Evolutionary conservation across 30 jellyfish, hydroid and myxozoan genomes (phyloP).

Genomic region (Rhopilema esculentum): DNA sequence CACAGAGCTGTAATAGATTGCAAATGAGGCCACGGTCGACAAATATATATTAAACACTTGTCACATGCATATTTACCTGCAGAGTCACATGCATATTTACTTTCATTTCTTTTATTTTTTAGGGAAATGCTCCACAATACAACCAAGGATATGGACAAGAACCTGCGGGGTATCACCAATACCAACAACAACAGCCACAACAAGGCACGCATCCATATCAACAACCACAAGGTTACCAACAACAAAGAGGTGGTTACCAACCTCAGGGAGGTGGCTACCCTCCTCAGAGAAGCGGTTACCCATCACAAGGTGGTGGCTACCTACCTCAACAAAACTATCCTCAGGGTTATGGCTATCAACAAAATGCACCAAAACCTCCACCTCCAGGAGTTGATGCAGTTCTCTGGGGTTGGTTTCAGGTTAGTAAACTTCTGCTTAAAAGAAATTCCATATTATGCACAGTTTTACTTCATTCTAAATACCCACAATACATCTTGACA

Average conservation of each 20-base stretch:
- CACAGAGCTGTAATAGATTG: no score
- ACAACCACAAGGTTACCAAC: conserved; percentile 69
- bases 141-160: conserved; percentile 37
- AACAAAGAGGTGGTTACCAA: conserved; percentile 59
- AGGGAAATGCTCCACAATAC: conserved; percentile 10
- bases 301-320: conserved; percentile 68
- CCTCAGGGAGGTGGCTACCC: conserved; percentile 73
- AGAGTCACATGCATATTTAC: no score
- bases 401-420: conserved; percentile 99
- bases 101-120: background rate
- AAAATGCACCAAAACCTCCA: conserved; percentile 62
- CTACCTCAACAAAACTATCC: conserved; percentile 67
- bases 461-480: no score
- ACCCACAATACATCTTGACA: no score
- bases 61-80: no score
- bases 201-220: conserved; percentile 21
- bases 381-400: conserved; percentile 97
- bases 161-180: conserved; percentile 47
- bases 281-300: conserved; percentile 27
- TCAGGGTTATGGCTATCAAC: conserved; percentile 46
- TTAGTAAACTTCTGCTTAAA: no score
- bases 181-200: conserved; percentile 30
- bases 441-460: no score
- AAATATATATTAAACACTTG: no score
- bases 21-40: no score